phyloP scores from a whole-genome alignment of 2,113 vertebrate genomes.

The Hyperopisus bebe region DNA sequence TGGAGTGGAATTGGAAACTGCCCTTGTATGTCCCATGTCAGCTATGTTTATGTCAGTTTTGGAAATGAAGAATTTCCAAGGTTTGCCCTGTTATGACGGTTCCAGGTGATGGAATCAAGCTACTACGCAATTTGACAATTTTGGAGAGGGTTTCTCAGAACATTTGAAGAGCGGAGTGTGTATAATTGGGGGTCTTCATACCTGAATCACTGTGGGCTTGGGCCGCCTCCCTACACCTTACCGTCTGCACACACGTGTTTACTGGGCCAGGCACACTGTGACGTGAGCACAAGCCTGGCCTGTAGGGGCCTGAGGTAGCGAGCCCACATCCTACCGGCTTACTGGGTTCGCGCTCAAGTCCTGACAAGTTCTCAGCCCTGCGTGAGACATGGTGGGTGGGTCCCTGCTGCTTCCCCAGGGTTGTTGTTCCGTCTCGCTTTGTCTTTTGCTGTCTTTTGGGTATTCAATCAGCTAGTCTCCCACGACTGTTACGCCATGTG shows the following conservation, averaged over 20 bases:
- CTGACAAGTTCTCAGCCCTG: neutral
- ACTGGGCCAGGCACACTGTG: neutral
- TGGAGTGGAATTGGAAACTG: neutral
- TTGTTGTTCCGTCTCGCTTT: neutral
- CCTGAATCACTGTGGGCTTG: slow-evolving; percentile 25
- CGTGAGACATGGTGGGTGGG: neutral
- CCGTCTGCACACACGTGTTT: neutral
- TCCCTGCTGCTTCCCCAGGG: neutral
- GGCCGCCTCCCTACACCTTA: slow-evolving; percentile 16
- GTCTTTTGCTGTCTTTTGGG: neutral
- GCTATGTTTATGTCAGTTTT: neutral
- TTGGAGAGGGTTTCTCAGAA: slow-evolving; percentile 2
- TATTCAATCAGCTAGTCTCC: neutral
- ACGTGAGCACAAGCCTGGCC: slow-evolving; percentile 10
- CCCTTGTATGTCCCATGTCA: neutral
- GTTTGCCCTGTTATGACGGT: neutral
- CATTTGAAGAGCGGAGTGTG: neutral
- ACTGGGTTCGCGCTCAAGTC: neutral
- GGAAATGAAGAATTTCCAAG: neutral
- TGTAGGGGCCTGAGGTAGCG: neutral
- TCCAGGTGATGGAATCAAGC: neutral
- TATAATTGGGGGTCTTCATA: slow-evolving; percentile 8
- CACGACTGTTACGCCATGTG: neutral
- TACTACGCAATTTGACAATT: neutral
- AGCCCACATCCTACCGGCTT: neutral